A percentile compares a stretch with the other conserved stretches of the same genome.
These are phyloP conservation scores for Augiades crinisus DNA, from an alignment of 2,888 invertebrate species.

Conservation along the genomic window DNA sequence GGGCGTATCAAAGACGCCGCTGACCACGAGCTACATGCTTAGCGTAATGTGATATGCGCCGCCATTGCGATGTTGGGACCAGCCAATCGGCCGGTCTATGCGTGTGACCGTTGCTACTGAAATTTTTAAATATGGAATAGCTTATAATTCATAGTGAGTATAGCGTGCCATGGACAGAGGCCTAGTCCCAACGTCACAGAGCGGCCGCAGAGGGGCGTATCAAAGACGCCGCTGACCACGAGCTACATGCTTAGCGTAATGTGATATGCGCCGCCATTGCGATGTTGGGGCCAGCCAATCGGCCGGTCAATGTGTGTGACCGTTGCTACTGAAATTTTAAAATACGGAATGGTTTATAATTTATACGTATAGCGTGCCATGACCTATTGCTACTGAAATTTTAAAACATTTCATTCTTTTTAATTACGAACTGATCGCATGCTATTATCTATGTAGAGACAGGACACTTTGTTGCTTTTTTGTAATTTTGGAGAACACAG, in stretches of 20 bases:
- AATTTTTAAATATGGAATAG: not conserved
- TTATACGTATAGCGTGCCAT: too few relatives aligned
- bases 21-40: constrained; percentile 25
- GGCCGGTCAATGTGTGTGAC: not conserved
- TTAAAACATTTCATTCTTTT: too few relatives aligned
- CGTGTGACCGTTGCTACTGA: too few relatives aligned
- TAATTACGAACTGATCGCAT: too few relatives aligned
- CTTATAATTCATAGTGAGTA: not conserved
- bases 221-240: constrained; percentile 49
- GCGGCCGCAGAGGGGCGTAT: constrained; percentile 40
- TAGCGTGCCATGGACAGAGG: not conserved
- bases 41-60: constrained; percentile 22
- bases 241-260: constrained; percentile 22
- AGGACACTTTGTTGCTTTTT: too few relatives aligned
- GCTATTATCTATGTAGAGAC: too few relatives aligned
- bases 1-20: constrained; percentile 57
- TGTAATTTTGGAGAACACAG: too few relatives aligned
- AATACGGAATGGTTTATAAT: not conserved
- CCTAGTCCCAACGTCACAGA: constrained; percentile 1
- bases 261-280: constrained; percentile 19
- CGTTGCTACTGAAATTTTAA: not conserved
- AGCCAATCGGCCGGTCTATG: not conserved
- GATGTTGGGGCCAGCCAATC: not conserved
- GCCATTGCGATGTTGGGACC: constrained; percentile 8
- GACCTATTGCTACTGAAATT: too few relatives aligned